Conservation (phyloP, 2,888 invertebrate species). For the Lycaena phlaeas region DNA sequence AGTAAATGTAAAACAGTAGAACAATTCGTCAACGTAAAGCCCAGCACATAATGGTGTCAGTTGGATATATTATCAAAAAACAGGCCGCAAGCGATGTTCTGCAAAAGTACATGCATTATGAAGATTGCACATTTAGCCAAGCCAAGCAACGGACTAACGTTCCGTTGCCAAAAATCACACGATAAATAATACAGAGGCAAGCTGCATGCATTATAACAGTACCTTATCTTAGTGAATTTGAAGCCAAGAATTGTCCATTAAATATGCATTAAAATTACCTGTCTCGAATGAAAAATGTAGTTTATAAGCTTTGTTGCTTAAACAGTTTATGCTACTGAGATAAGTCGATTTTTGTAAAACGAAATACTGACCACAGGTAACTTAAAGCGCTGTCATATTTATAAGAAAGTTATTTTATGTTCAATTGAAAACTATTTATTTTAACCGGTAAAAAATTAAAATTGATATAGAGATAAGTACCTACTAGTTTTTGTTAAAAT, state of each 20-base stretch:
- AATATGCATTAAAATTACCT: constrained; percentile 74
- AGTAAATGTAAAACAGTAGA: no score
- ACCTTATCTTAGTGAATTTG: constrained; percentile 72
- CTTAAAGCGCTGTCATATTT: no score
- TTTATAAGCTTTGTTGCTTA: constrained; percentile 18
- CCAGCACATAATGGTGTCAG: constrained; percentile 23
- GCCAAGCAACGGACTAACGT: constrained; percentile 57
- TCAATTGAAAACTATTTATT: no score
- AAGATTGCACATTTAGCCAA: constrained; percentile 70
- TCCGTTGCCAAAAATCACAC: constrained; percentile 71
- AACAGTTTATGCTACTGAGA: no score
- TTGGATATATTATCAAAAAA: constrained; percentile 31
- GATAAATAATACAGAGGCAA: constrained; percentile 67
- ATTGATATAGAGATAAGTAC: no score
- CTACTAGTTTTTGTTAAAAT: no score
- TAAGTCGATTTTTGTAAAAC: no score
- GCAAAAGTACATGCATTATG: constrained; percentile 70
- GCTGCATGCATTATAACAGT: constrained; percentile 69
- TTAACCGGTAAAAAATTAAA: no score
- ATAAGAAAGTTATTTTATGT: no score
- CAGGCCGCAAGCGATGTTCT: constrained; percentile 39
- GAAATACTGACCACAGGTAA: no score
- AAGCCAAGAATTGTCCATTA: constrained; percentile 72
- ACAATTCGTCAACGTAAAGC: constrained; percentile 9
- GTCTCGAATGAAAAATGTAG: constrained; percentile 57